Base-by-base conservation (phyloP, 2,797 vertebrate species). In the Falco biarmicus region DNA sequence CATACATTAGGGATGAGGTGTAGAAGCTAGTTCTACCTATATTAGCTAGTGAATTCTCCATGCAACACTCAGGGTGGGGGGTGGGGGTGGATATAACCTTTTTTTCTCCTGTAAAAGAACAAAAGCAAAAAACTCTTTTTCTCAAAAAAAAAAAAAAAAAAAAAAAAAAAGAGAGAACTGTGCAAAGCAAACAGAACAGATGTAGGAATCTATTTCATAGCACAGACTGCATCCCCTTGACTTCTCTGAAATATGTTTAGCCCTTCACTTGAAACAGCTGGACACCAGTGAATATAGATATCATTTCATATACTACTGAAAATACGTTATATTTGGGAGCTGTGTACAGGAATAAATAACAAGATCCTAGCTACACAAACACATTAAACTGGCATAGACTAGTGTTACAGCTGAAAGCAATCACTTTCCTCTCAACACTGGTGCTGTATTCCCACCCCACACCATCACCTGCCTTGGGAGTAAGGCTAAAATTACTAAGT, bases 231-330 rank as follows among this genome's bases (percentile, higher is more conserved):
- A 90, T 28, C 34, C 43, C 45, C 41, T 78, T 93, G 68, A 93
- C 90, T 93, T 89, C 59, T 88, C 47, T 87, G 60, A 90, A 95
- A 93, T 70, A 54, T 2, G 4, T 85, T 95, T 94, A 89, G 64
- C 22, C 92, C 53, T 89, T 77, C 76, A 84, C 64, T 54, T 74
- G 78, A 89, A 95, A 90, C 68, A 94, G 94, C 84, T 74, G 29
- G 83, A 95, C 53, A 87, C 11, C 37, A 43, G 3, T 69, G 54
- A 92, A 91, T 87, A 87, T 6, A 89, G 78, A 43, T 69, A 93
- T 85, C 91, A 83, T 89, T 95, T 91, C 65, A 95, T 76, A 81
- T 29, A 84, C 51, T 84, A 59, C 66, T 41, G 69, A 91, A 94
- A 94, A 79, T 45, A 57, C 9, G n/a, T 59, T 59, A 22, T 92